These are phyloP conservation scores for Pseudoips prasinana DNA, from an alignment of 2,888 invertebrate genomes.

Conservation along the genomic window DNA sequence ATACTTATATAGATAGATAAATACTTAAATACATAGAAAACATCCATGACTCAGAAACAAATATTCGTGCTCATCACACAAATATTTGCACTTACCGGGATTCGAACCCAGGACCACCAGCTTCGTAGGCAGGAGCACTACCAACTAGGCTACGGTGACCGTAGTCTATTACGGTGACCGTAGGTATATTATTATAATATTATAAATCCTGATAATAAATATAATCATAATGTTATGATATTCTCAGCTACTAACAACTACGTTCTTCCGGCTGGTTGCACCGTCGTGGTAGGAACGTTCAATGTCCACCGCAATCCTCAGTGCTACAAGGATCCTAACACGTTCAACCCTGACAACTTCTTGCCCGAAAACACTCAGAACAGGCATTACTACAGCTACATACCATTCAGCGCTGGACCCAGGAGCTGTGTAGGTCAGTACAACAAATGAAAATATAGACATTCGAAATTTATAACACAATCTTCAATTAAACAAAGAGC, in stretches of 20 bases:
- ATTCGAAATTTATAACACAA: conserved; percentile 87
- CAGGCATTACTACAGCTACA: conserved; percentile 89
- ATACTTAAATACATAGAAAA: no score
- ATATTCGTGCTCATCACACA: no score
- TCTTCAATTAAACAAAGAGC: conserved; percentile 84
- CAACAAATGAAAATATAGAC: conserved; percentile 88
- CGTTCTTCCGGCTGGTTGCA: conserved; percentile 86
- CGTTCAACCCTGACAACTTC: conserved; percentile 90
- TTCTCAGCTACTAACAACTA: conserved; percentile 85
- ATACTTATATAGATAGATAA: no score
- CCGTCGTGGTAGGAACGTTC: conserved; percentile 85
- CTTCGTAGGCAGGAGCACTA: no score
- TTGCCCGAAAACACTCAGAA: conserved; percentile 87
- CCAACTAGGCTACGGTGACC: no score
- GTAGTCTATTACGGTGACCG: no score
- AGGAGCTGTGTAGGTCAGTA: conserved; percentile 88
- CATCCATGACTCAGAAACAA: no score
- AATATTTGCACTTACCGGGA: no score
- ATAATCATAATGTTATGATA: no score
- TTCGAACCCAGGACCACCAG: no score
- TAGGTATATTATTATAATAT: no score
- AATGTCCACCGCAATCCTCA: conserved; percentile 85
- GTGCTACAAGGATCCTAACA: conserved; percentile 86
- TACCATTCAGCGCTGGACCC: conserved; percentile 91
- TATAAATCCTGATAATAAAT: no score